Evolutionary conservation across 2,888 invertebrate species (phyloP), one percentile per base, ranked within the genome.

Genomic region (Geotrupes spiniger): DNA sequence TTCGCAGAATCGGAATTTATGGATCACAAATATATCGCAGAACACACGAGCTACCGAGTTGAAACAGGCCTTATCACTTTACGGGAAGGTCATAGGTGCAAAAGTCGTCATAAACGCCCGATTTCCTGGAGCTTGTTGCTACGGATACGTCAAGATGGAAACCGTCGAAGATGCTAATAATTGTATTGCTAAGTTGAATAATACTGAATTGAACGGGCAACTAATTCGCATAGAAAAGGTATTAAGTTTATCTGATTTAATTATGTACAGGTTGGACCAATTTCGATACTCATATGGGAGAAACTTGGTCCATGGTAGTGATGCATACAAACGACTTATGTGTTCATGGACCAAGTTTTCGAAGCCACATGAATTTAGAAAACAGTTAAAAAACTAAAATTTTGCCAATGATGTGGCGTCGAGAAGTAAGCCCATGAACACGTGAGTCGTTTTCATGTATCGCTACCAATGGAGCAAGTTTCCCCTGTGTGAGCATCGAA

Each of bases 61-160:
- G 62, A 97, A 97, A 74, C 88, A 91, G 44, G 82, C 93, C 25
- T 90, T 96, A 69, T 91, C 91, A 45, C 89, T 90, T 67, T 88
- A 89, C 76, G 96, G 95, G 63, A 95, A 94, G 82, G 94, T 94
- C 36, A 83, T 92, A 62, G 93, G 93, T 51, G 96, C 96, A 0
- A 97, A 97, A 76, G 92, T 98, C 16, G 96, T 98, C 2, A 96
- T 95, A 0, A 96, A 95, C 70, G 93, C 95, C 0, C 83, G 89
- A 54, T 92, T 90, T 9, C 94, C 95, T 0, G 93, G 93, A 1
- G 89, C 93, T 1, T 84, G 92, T 46, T 95, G 94, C 71, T 97
- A 94, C 66, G 98, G 97, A 17, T 95, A 94, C 71, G 93, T 98
- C 2, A 95, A 95, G 0, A 95, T 98, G 94, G 87, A 87, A 1